Percentiles rank a stretch among this genome's conserved stretches.
phyloP scores from a whole-genome alignment of 2,888 invertebrate genomes.

The Megamerina dolium region DNA sequence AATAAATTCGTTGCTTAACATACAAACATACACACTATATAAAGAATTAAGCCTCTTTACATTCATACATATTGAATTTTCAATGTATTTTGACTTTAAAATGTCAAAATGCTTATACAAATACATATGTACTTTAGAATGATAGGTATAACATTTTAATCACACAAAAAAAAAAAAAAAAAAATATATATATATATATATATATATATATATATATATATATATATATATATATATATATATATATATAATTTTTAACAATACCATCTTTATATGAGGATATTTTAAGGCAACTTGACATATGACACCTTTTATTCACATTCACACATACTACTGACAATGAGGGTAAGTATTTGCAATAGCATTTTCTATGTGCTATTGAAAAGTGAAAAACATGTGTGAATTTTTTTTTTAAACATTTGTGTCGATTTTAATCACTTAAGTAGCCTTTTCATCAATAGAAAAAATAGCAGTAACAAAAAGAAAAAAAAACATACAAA shows the following conservation, averaged over 20 bases:
- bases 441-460: conserved; percentile 21
- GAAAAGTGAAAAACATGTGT: conserved; percentile 1
- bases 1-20: no score
- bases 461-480: not conserved
- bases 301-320: conserved; percentile 39
- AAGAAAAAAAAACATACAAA: not conserved
- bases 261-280: no score
- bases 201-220: no score
- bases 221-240: no score
- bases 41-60: no score
- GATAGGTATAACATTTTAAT: no score
- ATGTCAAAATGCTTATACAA: not conserved
- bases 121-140: no score
- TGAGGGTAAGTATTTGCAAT: no score
- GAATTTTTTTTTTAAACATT: conserved; percentile 20
- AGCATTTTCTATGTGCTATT: no score
- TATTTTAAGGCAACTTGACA: conserved; percentile 32
- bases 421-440: conserved; percentile 28
- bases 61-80: no score
- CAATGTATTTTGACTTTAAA: not conserved
- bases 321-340: conserved; percentile 1
- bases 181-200: not conserved
- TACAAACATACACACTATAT: no score
- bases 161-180: not conserved
- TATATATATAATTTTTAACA: no score